A percentile compares a stretch with the other conserved stretches of the same genome.
phyloP scores from a whole-genome alignment of 2,888 invertebrate species.

The Papilio demoleus region DNA sequence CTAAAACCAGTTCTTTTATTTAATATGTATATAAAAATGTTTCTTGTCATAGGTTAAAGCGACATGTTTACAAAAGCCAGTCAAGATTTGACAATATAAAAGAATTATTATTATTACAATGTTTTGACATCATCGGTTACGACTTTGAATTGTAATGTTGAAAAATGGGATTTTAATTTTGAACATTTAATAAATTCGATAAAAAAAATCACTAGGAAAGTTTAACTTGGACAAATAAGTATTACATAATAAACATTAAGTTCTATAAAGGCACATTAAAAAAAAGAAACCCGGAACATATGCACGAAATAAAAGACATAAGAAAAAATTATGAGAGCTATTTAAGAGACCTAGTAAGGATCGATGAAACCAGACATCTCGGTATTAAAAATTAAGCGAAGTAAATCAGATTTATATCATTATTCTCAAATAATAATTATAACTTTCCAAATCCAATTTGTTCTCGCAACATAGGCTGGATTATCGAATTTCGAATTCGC shows the following conservation, averaged over 20 bases:
- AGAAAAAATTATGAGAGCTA: no score
- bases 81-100: constrained; percentile 6
- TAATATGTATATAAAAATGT: constrained; percentile 10
- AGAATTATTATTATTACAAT: constrained; percentile 15
- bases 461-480: neutral
- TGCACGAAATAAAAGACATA: no score
- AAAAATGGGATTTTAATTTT: neutral
- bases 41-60: constrained; percentile 14
- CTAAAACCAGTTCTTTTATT: constrained; percentile 21
- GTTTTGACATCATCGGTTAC: neutral
- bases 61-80: constrained; percentile 15
- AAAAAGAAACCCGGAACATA: neutral
- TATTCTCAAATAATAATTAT: neutral
- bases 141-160: neutral
- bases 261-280: no score
- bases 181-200: neutral
- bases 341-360: no score
- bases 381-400: neutral
- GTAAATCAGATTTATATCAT: neutral
- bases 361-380: no score
- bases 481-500: neutral
- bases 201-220: neutral
- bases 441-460: neutral
- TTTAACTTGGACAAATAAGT: neutral
- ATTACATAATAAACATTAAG: neutral